These are phyloP conservation scores for Boloria euphrosyne DNA, from an alignment of 2,888 invertebrate species.

Conservation along the genomic window DNA sequence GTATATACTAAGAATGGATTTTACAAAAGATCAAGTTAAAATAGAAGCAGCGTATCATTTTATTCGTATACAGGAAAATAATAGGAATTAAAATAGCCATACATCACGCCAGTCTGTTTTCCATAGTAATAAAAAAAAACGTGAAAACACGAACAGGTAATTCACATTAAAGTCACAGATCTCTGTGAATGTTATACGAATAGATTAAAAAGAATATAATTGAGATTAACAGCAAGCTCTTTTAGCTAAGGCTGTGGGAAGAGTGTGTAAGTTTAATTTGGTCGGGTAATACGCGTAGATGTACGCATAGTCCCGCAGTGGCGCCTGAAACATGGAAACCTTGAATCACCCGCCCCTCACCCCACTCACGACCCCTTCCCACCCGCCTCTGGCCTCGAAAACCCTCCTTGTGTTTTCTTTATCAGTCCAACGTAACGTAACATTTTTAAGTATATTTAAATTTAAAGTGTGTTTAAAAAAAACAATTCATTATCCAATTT, in stretches of 20 bases:
- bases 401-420: conserved; percentile 59
- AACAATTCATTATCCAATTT: no score
- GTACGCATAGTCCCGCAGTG: conserved; percentile 77
- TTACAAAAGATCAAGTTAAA: background rate
- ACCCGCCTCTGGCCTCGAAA: conserved; percentile 46
- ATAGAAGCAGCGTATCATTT: background rate
- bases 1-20: no score
- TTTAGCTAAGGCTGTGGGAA: conserved; percentile 11
- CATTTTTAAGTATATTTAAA: background rate
- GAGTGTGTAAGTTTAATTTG: conserved; percentile 44
- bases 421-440: conserved; percentile 42
- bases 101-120: conserved; percentile 14
- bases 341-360: conserved; percentile 55
- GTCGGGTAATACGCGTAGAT: conserved; percentile 57
- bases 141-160: conserved; percentile 20
- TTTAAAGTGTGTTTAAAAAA: background rate
- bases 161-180: conserved; percentile 29
- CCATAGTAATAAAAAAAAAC: background rate
- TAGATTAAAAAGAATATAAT: conserved; percentile 29
- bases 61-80: conserved; percentile 6
- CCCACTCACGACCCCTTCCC: conserved; percentile 47
- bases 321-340: conserved; percentile 57
- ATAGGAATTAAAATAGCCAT: conserved; percentile 2
- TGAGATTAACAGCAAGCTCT: conserved; percentile 18
- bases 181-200: conserved; percentile 20